Evolutionary conservation across 1,140 invertebrate genomes (phyloP).

Genomic region (Eubasilissa regina): DNA sequence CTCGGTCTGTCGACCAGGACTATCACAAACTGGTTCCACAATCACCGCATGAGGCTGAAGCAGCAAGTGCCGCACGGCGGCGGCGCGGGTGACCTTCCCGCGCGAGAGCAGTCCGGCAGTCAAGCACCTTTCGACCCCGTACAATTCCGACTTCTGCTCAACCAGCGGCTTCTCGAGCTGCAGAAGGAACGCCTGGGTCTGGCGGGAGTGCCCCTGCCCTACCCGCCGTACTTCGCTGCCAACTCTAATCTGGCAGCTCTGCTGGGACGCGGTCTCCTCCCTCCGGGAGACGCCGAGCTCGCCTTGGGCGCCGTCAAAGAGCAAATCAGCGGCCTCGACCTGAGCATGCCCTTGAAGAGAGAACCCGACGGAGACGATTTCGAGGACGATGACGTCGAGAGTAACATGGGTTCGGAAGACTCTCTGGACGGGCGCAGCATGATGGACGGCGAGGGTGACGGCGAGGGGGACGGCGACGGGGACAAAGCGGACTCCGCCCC

Average conservation of each 20-base stretch:
- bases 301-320: constrained; percentile 78
- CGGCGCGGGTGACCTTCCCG: constrained; percentile 78
- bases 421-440: constrained; percentile 73
- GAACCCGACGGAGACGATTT: constrained; percentile 83
- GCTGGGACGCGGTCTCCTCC: constrained; percentile 76
- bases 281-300: constrained; percentile 71
- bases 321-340: constrained; percentile 84
- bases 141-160: constrained; percentile 89
- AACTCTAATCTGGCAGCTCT: constrained; percentile 82
- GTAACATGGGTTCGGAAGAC: constrained; percentile 85
- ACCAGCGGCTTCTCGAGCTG: constrained; percentile 89
- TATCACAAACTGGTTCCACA: constrained; percentile 99
- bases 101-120: constrained; percentile 76
- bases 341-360: constrained; percentile 86
- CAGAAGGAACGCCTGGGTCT: constrained; percentile 86
- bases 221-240: constrained; percentile 82
- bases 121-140: constrained; percentile 88
- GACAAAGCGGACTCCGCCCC: constrained; percentile 67
- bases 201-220: constrained; percentile 80
- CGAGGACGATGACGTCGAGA: constrained; percentile 82
- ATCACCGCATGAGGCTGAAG: constrained; percentile 98
- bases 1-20: constrained; percentile 94
- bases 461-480: constrained; percentile 77
- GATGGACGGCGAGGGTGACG: constrained; percentile 70
- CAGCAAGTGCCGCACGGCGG: constrained; percentile 86